Evolutionary conservation across 2,797 vertebrate species (phyloP), one percentile per base, ranked within the genome.

Genomic region (Distichodus sexfasciatus): DNA sequence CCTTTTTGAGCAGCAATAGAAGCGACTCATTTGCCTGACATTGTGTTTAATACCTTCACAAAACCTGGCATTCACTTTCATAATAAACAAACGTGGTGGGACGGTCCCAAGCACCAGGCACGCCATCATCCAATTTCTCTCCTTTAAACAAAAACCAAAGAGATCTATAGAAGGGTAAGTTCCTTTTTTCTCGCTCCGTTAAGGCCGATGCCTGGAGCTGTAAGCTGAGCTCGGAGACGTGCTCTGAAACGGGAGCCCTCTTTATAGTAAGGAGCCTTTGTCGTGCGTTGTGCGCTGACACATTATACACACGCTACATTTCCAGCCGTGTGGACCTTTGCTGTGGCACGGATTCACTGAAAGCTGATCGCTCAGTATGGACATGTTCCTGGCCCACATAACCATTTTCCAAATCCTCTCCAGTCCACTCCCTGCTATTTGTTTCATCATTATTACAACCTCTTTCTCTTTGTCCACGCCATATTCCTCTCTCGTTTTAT

Each of bases 351-450:
- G 72, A 80, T 82, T 79, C 57, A 40, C 64, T 79, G 77, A 66
- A 82, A 85, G 78, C 3, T 29, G 74, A 85, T 86, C 75, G 75
- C 36, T 78, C 64, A 70, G 72, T 73, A 81, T 75, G 29, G 55
- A 41, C 53, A 43, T 31, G 29, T 70, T 21, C 31, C 23, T 67
- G 38, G 70, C 69, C 72, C 75, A 75, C 40, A 46, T 72, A 74
- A 76, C 67, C 67, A 44, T 53, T 69, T 72, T 55, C 36, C 36
- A 61, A 74, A 68, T 77, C 50, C 54, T 51, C 35, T 61, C 21
- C 31, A 66, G 75, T 73, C 36, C 31, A 11, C 70, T 67, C 68
- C 63, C 66, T 24, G 2, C 4, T 58, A 54, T 74, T 75, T 47
- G 21, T 74, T 78, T 81, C 41, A n/a, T 76, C 48, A 58, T 50